phyloP scores from a whole-genome alignment of 2,113 vertebrate species.

The Cryptomyrus ogoouensis region DNA sequence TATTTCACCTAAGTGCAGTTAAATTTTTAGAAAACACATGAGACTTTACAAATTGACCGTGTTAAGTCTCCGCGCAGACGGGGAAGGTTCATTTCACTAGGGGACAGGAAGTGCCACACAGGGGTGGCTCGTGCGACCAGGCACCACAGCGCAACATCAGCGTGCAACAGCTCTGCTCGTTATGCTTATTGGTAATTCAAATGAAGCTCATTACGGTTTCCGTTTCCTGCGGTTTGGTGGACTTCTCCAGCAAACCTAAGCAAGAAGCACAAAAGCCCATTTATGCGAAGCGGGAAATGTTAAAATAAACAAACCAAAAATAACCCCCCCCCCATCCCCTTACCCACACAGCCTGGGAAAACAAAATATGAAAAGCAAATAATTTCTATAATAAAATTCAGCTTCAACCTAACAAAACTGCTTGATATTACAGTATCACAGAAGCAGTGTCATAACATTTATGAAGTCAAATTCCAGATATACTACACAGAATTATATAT shows the following conservation, averaged over 20 bases:
- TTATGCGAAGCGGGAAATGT: slow-evolving; percentile 8
- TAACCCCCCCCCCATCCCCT: neutral
- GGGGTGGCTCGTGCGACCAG: neutral
- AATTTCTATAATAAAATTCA: neutral
- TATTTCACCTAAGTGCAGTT: neutral
- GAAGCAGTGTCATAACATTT: slow-evolving; percentile 51
- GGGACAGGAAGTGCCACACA: neutral
- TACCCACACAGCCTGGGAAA: slow-evolving; percentile 18
- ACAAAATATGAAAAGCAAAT: slow-evolving; percentile 28
- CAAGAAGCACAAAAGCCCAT: neutral
- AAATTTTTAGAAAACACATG: neutral
- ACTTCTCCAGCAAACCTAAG: neutral
- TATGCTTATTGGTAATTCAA: too few relatives aligned
- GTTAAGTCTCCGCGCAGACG: neutral
- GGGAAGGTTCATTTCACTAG: neutral
- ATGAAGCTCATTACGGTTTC: neutral
- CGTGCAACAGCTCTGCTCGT: neutral
- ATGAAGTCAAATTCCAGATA: slow-evolving; percentile 51
- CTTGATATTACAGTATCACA: slow-evolving; percentile 41
- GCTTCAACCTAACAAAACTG: slow-evolving; percentile 35
- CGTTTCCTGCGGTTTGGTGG: neutral
- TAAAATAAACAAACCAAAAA: slow-evolving; percentile 6
- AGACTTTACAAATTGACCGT: neutral
- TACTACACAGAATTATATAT: slow-evolving; percentile 55
- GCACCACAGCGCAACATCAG: neutral